Percentiles rank a stretch among this genome's conserved stretches.
Evolutionary conservation across 2,113 vertebrate genomes (phyloP).

Genomic region (Hemiscyllium ocellatum): DNA sequence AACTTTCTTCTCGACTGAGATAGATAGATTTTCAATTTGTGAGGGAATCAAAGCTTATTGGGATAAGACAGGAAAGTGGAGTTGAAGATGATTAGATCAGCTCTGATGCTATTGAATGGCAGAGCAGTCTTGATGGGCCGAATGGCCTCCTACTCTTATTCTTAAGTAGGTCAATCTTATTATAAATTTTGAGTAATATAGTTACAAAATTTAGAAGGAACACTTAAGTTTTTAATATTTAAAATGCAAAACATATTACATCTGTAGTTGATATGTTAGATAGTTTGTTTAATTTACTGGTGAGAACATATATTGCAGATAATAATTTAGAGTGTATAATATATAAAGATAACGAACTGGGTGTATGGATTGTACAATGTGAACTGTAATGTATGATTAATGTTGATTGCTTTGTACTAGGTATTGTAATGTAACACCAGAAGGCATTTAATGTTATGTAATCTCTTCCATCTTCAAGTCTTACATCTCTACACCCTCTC

Average conservation of each 20-base stretch:
- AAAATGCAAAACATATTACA: background rate
- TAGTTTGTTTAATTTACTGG: background rate
- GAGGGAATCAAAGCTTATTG: too few species aligned
- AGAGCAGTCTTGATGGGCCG: too few species aligned
- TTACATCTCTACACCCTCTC: background rate
- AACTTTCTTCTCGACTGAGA: too few species aligned
- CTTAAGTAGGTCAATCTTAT: background rate
- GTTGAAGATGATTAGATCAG: too few species aligned
- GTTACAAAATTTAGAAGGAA: background rate
- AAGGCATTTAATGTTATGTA: background rate
- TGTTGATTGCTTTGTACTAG: background rate
- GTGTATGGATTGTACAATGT: background rate
- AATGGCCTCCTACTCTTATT: too few species aligned
- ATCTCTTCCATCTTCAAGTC: background rate
- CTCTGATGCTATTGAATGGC: too few species aligned
- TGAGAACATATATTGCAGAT: background rate
- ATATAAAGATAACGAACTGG: background rate
- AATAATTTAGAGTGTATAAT: background rate
- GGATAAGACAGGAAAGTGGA: too few species aligned
- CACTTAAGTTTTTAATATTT: background rate
- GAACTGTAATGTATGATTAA: background rate
- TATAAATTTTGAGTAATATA: background rate
- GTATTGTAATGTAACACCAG: background rate
- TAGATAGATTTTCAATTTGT: too few species aligned
- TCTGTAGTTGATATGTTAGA: background rate